Percentiles rank a stretch among this genome's conserved stretches.
phyloP scores from a whole-genome alignment of 2,888 invertebrate genomes.

The Glyphotaelius pellucidus region DNA sequence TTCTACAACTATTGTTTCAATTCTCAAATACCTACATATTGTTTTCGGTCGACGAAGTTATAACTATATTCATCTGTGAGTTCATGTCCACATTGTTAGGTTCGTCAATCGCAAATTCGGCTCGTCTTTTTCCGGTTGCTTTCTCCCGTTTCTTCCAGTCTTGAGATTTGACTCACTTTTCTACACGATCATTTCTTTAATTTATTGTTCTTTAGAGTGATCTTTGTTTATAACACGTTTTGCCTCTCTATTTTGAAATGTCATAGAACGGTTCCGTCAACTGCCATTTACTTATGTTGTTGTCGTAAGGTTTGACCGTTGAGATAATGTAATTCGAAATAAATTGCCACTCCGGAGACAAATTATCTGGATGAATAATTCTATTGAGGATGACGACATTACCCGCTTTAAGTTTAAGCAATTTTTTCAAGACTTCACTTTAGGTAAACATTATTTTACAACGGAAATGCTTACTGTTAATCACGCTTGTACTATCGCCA shows the following conservation, averaged over 20 bases:
- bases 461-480: not conserved
- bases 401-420: not conserved
- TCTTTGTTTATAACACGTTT: not conserved
- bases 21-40: no score
- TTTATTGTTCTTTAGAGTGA: not conserved
- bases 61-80: no score
- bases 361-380: constrained; percentile 22
- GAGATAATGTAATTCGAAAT: not conserved
- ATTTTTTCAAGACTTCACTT: not conserved
- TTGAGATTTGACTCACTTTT: not conserved
- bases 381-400: not conserved
- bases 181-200: not conserved
- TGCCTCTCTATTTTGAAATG: not conserved
- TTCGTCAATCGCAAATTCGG: not conserved
- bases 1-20: no score
- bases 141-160: not conserved
- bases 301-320: not conserved
- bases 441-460: not conserved
- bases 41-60: no score
- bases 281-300: constrained; percentile 7
- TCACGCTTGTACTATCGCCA: not conserved
- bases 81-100: no score
- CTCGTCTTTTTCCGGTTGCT: not conserved
- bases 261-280: not conserved
- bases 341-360: not conserved